Percentiles rank a stretch among this genome's conserved stretches.
These are phyloP conservation scores for Sisor rabdophorus DNA, from an alignment of 2,113 vertebrate species.

Conservation along the genomic window DNA sequence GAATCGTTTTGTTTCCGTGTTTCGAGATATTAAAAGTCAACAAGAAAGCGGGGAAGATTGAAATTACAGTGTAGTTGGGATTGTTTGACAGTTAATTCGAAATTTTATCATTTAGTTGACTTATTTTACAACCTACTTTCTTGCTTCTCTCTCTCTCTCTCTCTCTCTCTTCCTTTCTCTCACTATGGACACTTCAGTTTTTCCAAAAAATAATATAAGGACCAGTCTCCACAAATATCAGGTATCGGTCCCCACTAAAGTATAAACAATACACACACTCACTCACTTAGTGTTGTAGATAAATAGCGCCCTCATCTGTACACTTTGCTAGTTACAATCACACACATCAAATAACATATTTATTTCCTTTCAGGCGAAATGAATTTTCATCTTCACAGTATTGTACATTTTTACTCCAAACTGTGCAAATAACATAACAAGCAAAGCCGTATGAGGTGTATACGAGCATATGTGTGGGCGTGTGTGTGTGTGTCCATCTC, in stretches of 20 bases:
- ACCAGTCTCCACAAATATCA: not conserved
- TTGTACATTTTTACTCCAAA: not conserved
- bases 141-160: not conserved
- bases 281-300: not conserved
- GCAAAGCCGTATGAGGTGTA: constrained; percentile 3
- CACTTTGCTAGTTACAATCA: not conserved
- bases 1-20: not conserved
- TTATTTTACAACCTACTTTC: not conserved
- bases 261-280: not conserved
- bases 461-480: constrained; percentile 13
- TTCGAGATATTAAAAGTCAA: constrained; percentile 12
- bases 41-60: not conserved
- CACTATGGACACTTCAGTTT: not conserved
- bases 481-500: constrained; percentile 16
- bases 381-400: not conserved
- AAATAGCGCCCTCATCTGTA: constrained; percentile 46
- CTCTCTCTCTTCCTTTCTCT: not conserved
- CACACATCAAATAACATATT: not conserved
- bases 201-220: not conserved
- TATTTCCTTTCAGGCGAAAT: not conserved
- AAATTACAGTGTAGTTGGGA: not conserved
- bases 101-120: constrained; percentile 20
- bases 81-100: not conserved
- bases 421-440: constrained; percentile 14
- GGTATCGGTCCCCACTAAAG: not conserved